phyloP scores from a whole-genome alignment of 2,113 vertebrate genomes.

The Plecotus auritus region DNA sequence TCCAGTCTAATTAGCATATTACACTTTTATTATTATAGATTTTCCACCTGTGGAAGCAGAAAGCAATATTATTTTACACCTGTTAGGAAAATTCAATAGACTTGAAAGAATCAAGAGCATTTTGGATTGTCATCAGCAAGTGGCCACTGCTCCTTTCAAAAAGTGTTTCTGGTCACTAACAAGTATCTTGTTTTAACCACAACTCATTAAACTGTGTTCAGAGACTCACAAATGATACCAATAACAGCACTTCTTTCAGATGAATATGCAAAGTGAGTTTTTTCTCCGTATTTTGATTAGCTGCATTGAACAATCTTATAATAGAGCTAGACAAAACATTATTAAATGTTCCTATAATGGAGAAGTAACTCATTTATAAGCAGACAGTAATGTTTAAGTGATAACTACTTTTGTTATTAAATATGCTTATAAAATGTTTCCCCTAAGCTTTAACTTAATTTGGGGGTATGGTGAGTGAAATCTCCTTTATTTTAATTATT shows the following conservation, averaged over 20 bases:
- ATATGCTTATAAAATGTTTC: slow-evolving; percentile 39
- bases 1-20: no score
- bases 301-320: slow-evolving; percentile 41
- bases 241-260: slow-evolving; percentile 40
- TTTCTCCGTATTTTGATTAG: slow-evolving; percentile 41
- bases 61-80: slow-evolving; percentile 14
- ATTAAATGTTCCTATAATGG: slow-evolving; percentile 39
- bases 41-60: not conserved
- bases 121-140: slow-evolving; percentile 24
- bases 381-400: not conserved
- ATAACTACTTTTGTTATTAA: slow-evolving; percentile 58
- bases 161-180: not conserved
- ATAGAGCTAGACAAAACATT: slow-evolving; percentile 11
- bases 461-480: not conserved
- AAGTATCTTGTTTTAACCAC: slow-evolving; percentile 53
- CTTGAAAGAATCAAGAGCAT: not conserved
- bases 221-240: slow-evolving; percentile 57
- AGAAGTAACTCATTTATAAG: slow-evolving; percentile 52
- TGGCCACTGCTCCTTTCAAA: not conserved
- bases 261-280: slow-evolving; percentile 55
- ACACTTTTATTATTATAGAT: not conserved
- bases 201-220: slow-evolving; percentile 39
- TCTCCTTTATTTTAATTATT: slow-evolving; percentile 48
- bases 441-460: slow-evolving; percentile 45
- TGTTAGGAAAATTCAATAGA: not conserved